phyloP scores from a whole-genome alignment of 1,140 invertebrate species.

The Lamellibrachia luymesi region DNA sequence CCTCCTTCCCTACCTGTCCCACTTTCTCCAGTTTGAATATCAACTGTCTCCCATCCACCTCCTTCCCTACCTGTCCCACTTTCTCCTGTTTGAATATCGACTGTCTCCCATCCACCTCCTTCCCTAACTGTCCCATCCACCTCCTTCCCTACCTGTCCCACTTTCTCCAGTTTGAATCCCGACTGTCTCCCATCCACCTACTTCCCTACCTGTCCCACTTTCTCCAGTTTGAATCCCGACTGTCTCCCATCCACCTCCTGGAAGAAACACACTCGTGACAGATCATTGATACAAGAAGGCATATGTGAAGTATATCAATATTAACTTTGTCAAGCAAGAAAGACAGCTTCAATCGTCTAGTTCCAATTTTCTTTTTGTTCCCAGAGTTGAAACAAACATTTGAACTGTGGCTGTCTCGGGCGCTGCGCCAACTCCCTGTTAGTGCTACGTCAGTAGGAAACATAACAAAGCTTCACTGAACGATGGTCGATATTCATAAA shows the following conservation, averaged over 20 bases:
- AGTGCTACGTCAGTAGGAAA: no score
- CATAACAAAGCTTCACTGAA: no score
- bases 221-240: constrained; percentile 76
- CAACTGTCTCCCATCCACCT: constrained; percentile 60
- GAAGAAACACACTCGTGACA: not conserved
- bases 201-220: constrained; percentile 65
- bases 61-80: not conserved
- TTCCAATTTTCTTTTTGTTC: no score
- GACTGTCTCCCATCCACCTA: not conserved
- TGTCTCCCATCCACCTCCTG: constrained; percentile 55
- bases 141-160: not conserved
- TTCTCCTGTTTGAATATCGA: not conserved
- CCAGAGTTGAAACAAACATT: no score
- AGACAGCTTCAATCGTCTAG: no score
- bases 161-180: not conserved
- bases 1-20: constrained; percentile 58
- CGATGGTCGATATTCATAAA: no score
- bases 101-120: not conserved
- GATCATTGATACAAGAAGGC: not conserved
- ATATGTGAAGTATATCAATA: not conserved
- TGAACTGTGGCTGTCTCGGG: no score
- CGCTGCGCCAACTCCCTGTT: no score
- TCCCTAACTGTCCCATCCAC: not conserved
- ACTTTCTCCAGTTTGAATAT: constrained; percentile 80
- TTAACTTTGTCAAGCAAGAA: no score